Evolutionary conservation across 2,113 vertebrate genomes (phyloP), one percentile per base, ranked within the genome.

Genomic region (Manacus vitellinus): DNA sequence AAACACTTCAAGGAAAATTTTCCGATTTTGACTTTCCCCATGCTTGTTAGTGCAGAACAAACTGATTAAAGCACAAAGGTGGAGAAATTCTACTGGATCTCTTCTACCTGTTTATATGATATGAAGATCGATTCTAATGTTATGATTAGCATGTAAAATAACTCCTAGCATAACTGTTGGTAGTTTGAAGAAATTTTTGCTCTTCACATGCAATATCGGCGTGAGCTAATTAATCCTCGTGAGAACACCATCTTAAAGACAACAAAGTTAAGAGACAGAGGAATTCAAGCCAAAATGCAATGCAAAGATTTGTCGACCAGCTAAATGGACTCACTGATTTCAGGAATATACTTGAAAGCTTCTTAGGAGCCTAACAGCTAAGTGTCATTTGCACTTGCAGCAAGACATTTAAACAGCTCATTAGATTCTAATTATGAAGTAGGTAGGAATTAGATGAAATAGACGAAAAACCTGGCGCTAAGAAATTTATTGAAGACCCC

Each of bases 131-230:
- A 17, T 28, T 62, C 43, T 35, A 33, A 41, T 24, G 2, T 52
- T 79, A 52, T 17, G 3, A 39, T 49, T 68, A n/a, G 12, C 58
- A 47, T 12, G 11, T 55, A 51, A 76, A 67, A 35, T 75, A 35
- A 79, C 15, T 14, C 19, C 30, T 51, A 62, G 21, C 6, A 12
- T 30, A 79, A 79, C 9, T 20, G 23, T 28, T 83, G 25, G 12
- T 27, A 46, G 4, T 61, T 47, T 37, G 41, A 56, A 80, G 10
- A 83, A 43, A 4, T 24, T 78, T 62, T 89, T 91, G 28, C 0
- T 1, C 12, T 67, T 46, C 0, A 0, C 9, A 13, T 31, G 8
- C 39, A 37, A 16, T 65, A 43, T 1, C 33, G 6, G 25, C 13
- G 8, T 78, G 27, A 46, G 44, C 7, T 55, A 56, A 82, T 75